These are phyloP conservation scores for Hippoglossus stenolepis DNA, from an alignment of 2,113 vertebrate species.

Conservation along the genomic window DNA sequence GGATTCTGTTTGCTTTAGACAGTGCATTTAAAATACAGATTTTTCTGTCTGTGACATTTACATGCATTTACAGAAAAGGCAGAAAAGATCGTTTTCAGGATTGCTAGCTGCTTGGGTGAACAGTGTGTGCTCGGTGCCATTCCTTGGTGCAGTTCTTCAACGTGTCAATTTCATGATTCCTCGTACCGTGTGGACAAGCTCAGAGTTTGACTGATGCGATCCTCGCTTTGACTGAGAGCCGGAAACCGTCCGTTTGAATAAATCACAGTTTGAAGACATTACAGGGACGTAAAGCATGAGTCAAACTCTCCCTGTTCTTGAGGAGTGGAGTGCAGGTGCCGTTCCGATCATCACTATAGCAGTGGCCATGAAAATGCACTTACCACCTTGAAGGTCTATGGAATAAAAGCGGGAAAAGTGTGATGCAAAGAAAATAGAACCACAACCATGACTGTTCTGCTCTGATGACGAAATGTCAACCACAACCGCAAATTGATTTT, in stretches of 20 bases:
- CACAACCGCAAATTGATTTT: conserved; percentile 14
- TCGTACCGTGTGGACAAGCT: conserved; percentile 44
- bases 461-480: conserved; percentile 22
- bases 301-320: conserved; percentile 61
- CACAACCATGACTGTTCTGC: conserved; percentile 33
- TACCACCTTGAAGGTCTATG: conserved; percentile 79
- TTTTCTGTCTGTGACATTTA: conserved; percentile 15
- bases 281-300: conserved; percentile 48
- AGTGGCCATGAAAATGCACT: conserved; percentile 63
- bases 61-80: conserved; percentile 65
- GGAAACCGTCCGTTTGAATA: not conserved
- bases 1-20: not conserved
- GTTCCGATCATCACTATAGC: conserved; percentile 10
- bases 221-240: conserved; percentile 1
- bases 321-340: conserved; percentile 64
- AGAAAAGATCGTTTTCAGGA: conserved; percentile 4
- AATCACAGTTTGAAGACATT: conserved; percentile 9
- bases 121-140: conserved; percentile 41
- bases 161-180: not conserved
- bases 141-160: conserved; percentile 35
- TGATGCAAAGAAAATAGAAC: conserved; percentile 48
- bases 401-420: conserved; percentile 51
- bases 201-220: conserved; percentile 71
- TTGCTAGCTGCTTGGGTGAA: conserved; percentile 22
- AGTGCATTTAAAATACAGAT: conserved; percentile 43